Evolutionary conservation across 2,888 invertebrate genomes (phyloP).

Genomic region (Eupithecia tripunctaria): DNA sequence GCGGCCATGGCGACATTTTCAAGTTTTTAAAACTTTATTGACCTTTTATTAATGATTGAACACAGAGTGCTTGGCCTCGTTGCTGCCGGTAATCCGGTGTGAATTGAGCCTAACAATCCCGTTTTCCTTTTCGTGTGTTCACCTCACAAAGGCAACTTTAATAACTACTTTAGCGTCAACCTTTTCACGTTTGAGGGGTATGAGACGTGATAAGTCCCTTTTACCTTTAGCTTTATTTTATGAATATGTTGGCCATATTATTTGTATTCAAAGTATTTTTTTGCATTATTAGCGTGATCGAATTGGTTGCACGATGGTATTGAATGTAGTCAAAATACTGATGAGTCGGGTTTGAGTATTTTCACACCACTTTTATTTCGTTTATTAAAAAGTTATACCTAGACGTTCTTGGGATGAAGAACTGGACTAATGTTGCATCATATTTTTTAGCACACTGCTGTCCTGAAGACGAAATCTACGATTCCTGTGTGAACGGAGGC

Average conservation of each 20-base stretch:
- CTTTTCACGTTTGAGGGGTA: slow-evolving; percentile 12
- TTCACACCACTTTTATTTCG: too few relatives aligned
- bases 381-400: neutral
- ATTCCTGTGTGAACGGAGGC: slow-evolving; percentile 46
- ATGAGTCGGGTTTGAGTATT: neutral
- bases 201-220: slow-evolving; percentile 16
- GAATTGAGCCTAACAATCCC: neutral
- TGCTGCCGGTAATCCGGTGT: neutral
- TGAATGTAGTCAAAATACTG: neutral
- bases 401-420: neutral
- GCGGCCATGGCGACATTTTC: too few relatives aligned
- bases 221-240: slow-evolving; percentile 19
- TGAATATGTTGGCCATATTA: slow-evolving; percentile 37
- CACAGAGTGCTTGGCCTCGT: too few relatives aligned
- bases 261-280: neutral
- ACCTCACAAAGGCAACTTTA: slow-evolving; percentile 11
- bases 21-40: too few relatives aligned
- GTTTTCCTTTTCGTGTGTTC: slow-evolving; percentile 12
- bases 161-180: slow-evolving; percentile 17
- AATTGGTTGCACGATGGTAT: neutral
- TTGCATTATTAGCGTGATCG: neutral
- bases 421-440: neutral
- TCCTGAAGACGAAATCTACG: slow-evolving; percentile 41
- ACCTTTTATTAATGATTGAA: too few relatives aligned
- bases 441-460: slow-evolving; percentile 38